Evolutionary conservation across 2,888 invertebrate species (phyloP), one percentile per base, ranked within the genome.

Genomic region (Drosophila robusta): DNA sequence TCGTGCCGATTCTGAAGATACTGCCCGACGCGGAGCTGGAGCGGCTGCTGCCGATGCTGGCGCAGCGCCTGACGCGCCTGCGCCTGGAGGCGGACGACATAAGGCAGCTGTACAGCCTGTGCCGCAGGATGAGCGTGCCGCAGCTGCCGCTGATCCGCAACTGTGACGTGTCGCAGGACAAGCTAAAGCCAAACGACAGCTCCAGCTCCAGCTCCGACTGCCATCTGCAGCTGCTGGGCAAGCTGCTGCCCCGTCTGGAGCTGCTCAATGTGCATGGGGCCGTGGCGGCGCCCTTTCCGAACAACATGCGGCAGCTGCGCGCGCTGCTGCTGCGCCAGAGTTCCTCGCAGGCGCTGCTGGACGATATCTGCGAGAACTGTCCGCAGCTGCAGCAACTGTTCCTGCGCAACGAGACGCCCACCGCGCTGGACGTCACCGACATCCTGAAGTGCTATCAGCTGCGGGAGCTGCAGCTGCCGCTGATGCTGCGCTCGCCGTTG

Each of bases 401-500:
- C 4, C 32, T 70, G 24, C 47, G 45, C 0, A 50, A 67, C 9
- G 64, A 70, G 5, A 7, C 22, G 14, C 16, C 12, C 4, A 16
- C 7, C 2, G 0, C 8, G 3, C 26, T 80, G 29, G 55, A 82
- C 4, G 18, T 66, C 0, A 14, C 8, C 1, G 41, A 52, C 4
- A 46, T 80, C 3, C 14, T 9, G 1, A 50, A 52, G n/a, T 70
- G 79, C 26, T 24, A 1, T 5, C 29, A 45, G 12, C 9, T 81
- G 26, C 47, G n/a, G 14, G 41, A 47, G 6, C 16, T 79, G 16
- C 41, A 51, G 8, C 11, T 81, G 46, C 85, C 81, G 0, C 49
- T 81, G 11, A 45, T 68, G 44, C 1, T 79, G 9, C 50, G 16
- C 7, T 11, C 55, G 0, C 46, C 63, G 1, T 6, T 24, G 22